Evolutionary conservation across 1,140 invertebrate genomes (phyloP).

Genomic region (Hycleus cichorii): DNA sequence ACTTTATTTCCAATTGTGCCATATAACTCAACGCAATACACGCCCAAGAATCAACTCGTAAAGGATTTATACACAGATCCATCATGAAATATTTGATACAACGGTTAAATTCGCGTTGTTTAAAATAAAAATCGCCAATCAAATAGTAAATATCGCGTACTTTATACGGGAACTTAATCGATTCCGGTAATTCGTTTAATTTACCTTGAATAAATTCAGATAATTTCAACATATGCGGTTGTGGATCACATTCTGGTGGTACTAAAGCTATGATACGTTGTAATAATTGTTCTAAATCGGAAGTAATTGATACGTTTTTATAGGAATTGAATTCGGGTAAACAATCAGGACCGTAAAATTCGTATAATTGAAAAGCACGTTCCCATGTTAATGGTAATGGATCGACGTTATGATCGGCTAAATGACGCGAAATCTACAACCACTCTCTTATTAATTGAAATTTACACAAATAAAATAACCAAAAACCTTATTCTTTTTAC

Average conservation of each 20-base stretch:
- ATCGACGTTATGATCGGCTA: constrained; percentile 71
- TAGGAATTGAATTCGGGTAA: constrained; percentile 81
- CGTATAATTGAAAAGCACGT: constrained; percentile 67
- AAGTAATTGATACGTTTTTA: constrained; percentile 60
- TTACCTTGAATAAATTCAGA: constrained; percentile 59
- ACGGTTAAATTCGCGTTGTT: constrained; percentile 60
- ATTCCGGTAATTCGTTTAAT: constrained; percentile 45
- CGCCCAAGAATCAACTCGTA: constrained; percentile 86
- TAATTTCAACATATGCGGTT: constrained; percentile 51
- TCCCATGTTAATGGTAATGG: constrained; percentile 71
- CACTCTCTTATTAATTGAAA: not conserved
- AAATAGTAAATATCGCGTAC: constrained; percentile 72
- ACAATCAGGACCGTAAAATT: constrained; percentile 72
- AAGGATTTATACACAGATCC: constrained; percentile 73
- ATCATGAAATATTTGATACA: constrained; percentile 75
- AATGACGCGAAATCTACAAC: constrained; percentile 47
- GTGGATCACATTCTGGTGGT: constrained; percentile 58
- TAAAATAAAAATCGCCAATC: constrained; percentile 88
- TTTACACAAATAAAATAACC: not conserved
- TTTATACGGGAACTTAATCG: constrained; percentile 35
- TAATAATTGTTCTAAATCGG: constrained; percentile 70
- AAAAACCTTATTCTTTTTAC: constrained; percentile 57
- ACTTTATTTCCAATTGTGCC: constrained; percentile 69
- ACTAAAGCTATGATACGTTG: constrained; percentile 66
- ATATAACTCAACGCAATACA: constrained; percentile 76